phyloP scores from a whole-genome alignment of 2,888 invertebrate genomes.

The Prenolepis imparis region DNA sequence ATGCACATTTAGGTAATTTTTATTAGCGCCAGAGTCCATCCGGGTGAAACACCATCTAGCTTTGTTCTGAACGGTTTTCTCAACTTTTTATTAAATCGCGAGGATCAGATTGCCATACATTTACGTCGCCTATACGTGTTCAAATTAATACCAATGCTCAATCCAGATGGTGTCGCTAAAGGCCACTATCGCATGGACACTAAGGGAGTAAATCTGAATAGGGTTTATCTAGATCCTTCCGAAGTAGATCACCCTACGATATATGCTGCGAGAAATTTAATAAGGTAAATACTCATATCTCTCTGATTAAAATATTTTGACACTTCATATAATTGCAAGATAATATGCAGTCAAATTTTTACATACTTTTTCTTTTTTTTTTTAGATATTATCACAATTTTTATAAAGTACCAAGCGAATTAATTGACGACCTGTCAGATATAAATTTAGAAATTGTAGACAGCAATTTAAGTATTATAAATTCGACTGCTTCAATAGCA shows the following conservation, averaged over 20 bases:
- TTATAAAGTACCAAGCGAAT: slow-evolving; percentile 88
- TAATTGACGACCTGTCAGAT: slow-evolving; percentile 63
- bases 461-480: slow-evolving; percentile 56
- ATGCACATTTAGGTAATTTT: slow-evolving; percentile 90
- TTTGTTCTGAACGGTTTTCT: slow-evolving; percentile 96
- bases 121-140: slow-evolving; percentile 93
- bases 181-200: slow-evolving; percentile 96
- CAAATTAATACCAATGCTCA: slow-evolving; percentile 96
- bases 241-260: slow-evolving; percentile 93
- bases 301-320: slow-evolving; percentile 20
- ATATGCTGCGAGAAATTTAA: slow-evolving; percentile 93
- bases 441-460: slow-evolving; percentile 70
- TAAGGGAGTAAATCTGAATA: slow-evolving; percentile 94
- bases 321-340: not conserved
- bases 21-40: slow-evolving; percentile 96
- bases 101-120: slow-evolving; percentile 91
- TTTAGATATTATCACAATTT: slow-evolving; percentile 91
- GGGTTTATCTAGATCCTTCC: slow-evolving; percentile 94
- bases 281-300: slow-evolving; percentile 86
- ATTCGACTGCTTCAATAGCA: slow-evolving; percentile 68
- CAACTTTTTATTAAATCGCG: slow-evolving; percentile 91
- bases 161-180: slow-evolving; percentile 95
- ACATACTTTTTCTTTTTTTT: slow-evolving; percentile 57
- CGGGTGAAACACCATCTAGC: slow-evolving; percentile 96
- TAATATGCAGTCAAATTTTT: slow-evolving; percentile 25